Percentiles rank a stretch among this genome's conserved stretches.
Evolutionary conservation across 2,797 vertebrate genomes (phyloP).

Genomic region (Thripadectes ignobilis): DNA sequence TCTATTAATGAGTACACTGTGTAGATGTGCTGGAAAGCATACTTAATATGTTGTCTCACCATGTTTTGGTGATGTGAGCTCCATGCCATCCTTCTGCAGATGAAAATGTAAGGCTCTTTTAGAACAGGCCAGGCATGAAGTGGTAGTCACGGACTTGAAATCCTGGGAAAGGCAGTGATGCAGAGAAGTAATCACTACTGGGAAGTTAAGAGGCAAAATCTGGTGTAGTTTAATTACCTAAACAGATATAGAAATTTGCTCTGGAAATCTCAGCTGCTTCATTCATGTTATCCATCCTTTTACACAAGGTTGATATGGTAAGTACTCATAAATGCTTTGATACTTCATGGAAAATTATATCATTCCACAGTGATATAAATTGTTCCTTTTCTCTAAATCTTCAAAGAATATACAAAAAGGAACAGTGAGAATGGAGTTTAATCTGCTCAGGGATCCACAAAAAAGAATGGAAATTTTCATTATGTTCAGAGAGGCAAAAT

Average conservation of each 20-base stretch:
- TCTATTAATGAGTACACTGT: constrained; percentile 43
- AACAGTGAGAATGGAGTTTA: neutral
- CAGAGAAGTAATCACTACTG: neutral
- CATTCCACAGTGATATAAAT: neutral
- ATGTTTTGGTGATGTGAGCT: constrained; percentile 48
- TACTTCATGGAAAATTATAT: neutral
- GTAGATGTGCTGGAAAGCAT: constrained; percentile 48
- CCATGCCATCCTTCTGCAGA: neutral
- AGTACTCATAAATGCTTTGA: neutral
- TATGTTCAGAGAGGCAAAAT: neutral
- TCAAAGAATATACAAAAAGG: neutral
- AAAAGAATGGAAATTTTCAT: neutral
- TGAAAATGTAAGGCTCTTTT: neutral
- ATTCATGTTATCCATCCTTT: neutral
- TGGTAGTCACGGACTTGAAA: neutral
- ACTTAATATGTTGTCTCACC: neutral
- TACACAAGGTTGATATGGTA: neutral
- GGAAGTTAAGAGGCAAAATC: neutral
- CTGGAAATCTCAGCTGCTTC: neutral
- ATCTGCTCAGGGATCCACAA: neutral
- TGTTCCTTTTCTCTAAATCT: neutral
- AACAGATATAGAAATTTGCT: neutral
- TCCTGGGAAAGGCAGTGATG: neutral
- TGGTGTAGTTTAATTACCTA: neutral
- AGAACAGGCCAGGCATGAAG: neutral